Percentiles rank a stretch among this genome's conserved stretches.
These are phyloP conservation scores for Apistogramma diplotaenia DNA, from an alignment of 2,113 vertebrate genomes.

Conservation along the genomic window DNA sequence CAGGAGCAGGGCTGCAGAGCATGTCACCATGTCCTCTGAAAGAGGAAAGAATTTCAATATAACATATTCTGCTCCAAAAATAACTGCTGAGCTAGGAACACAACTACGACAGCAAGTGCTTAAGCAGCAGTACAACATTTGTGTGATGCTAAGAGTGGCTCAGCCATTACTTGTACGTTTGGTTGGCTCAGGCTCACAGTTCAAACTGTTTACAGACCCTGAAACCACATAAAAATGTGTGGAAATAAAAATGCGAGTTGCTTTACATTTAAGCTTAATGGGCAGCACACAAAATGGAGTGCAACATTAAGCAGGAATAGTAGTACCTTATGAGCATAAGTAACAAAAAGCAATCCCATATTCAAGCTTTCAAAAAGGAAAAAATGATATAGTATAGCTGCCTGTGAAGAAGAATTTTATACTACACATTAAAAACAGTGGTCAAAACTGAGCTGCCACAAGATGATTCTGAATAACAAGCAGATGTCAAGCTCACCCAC, in stretches of 20 bases:
- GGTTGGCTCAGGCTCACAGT: background rate
- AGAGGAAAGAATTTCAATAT: conserved; percentile 37
- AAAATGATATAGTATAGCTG: background rate
- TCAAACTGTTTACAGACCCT: background rate
- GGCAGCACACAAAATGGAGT: background rate
- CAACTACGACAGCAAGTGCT: background rate
- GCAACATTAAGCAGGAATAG: background rate
- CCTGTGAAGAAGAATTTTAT: background rate
- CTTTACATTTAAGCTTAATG: background rate
- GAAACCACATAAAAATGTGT: background rate
- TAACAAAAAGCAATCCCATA: background rate
- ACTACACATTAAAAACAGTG: background rate
- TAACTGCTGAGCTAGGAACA: conserved; percentile 6
- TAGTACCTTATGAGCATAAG: background rate
- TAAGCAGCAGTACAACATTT: background rate
- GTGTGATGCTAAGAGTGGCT: background rate
- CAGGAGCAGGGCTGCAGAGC: conserved; percentile 2
- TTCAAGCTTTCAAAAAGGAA: background rate
- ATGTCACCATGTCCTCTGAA: conserved; percentile 17
- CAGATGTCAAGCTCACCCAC: no score
- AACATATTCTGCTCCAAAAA: conserved; percentile 41
- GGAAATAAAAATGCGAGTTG: background rate
- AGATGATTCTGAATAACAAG: no score
- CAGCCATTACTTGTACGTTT: background rate
- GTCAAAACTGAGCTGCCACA: background rate